Evolutionary conservation across 2,113 vertebrate species (phyloP), one percentile per base, ranked within the genome.

Genomic region (Asarcornis scutulata): DNA sequence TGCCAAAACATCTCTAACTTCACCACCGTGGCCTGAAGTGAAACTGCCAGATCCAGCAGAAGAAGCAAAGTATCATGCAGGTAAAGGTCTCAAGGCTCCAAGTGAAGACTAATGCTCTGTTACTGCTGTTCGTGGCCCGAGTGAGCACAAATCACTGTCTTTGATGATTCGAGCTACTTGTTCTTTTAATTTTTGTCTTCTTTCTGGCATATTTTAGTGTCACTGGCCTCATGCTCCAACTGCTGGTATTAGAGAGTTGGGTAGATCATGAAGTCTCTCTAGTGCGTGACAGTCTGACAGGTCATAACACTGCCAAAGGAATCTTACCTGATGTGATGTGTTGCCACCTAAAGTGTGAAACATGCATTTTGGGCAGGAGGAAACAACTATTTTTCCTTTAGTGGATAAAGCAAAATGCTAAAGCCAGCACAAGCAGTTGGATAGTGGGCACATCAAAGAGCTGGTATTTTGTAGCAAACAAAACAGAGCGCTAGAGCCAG

Each of bases 11-110:
- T 98, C 98, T 6, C 90, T 99, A 90, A 98, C 96, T 53, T 98
- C 98, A 2, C 98, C 99, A 0, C 98, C 98, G 0, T 99, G 99
- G 99, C 97, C 98, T 15, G 96, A 98, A 67, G 68, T 98, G 31
- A 94, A 97, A 5, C 94, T 98, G 36, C 98, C 98, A 46, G 97
- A 98, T 80, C 96, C 97, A 0, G 66, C 16, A 4, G 98, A 98
- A 89, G 98, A 98, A 95, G 91, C 91, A 3, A 95, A 94, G 78
- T 83, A 96, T 4, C 99, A 99, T 4, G 78, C 87, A 97, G 98
- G 99, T 98, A 94, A 94, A 66, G 9, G 12, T 52, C 52, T 77
- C 5, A 0, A 2, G 22, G 64, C 55, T 44, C 32, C 56, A 17
- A 3, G 27, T 10, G 68, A 27, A 66, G 38, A 9, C 13, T 22